A percentile compares a stretch with the other conserved stretches of the same genome.
These are phyloP conservation scores for Colistium nudipinnis DNA, from an alignment of 2,113 vertebrate species.

Conservation along the genomic window DNA sequence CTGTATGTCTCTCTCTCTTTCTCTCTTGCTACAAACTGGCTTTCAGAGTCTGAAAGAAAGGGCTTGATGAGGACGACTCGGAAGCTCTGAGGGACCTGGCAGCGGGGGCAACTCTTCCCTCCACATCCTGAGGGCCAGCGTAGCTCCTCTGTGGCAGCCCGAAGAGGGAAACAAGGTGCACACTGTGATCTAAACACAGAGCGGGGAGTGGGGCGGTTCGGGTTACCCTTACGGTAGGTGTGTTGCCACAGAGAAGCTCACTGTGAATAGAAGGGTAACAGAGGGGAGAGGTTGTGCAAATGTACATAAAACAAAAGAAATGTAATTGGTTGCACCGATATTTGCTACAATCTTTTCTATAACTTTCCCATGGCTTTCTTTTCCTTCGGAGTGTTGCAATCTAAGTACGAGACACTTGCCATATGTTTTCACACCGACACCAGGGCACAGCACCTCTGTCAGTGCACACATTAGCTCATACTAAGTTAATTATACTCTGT, in stretches of 20 bases:
- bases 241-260: slow-evolving; percentile 66
- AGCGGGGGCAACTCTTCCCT: slow-evolving; percentile 57
- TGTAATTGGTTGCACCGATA: slow-evolving; percentile 21
- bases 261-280: slow-evolving; percentile 57
- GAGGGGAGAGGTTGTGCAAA: slow-evolving; percentile 15
- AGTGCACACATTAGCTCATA: slow-evolving; percentile 24
- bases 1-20: slow-evolving; percentile 51
- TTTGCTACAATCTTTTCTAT: not conserved
- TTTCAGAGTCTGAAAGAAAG: slow-evolving; percentile 61
- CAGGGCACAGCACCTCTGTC: slow-evolving; percentile 7
- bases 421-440: slow-evolving; percentile 44
- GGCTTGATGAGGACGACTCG: slow-evolving; percentile 58
- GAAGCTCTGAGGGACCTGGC: slow-evolving; percentile 69
- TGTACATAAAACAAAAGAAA: slow-evolving; percentile 38
- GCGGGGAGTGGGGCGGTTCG: slow-evolving; percentile 40
- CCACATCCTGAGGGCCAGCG: slow-evolving; percentile 77
- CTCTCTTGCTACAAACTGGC: slow-evolving; percentile 6
- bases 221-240: slow-evolving; percentile 62
- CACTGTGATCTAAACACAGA: slow-evolving; percentile 73
- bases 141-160: slow-evolving; percentile 61
- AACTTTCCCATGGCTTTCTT: not conserved
- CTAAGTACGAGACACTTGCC: slow-evolving; percentile 2
- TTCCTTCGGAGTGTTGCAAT: not conserved
- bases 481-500: slow-evolving; percentile 25
- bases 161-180: slow-evolving; percentile 76